phyloP scores from a whole-genome alignment of 1,140 invertebrate genomes.

The Hycleus cichorii region DNA sequence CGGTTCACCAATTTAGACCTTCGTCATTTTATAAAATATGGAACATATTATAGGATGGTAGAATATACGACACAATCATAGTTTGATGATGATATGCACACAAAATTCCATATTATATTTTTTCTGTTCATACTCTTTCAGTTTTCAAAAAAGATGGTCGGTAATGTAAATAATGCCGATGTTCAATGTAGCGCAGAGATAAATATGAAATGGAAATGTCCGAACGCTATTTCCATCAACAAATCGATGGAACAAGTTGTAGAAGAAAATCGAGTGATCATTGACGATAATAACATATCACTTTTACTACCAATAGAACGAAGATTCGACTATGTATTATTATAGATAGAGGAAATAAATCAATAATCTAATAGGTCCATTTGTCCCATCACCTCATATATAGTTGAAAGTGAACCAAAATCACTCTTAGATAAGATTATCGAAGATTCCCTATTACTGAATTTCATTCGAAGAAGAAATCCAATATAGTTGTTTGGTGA shows the following conservation, averaged over 20 bases:
- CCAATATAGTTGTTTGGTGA: too few relatives aligned
- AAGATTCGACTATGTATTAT: too few relatives aligned
- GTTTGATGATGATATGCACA: conserved; percentile 7
- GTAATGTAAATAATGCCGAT: not conserved
- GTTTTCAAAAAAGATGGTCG: too few relatives aligned
- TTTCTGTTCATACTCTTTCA: too few relatives aligned
- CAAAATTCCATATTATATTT: not conserved
- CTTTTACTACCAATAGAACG: too few relatives aligned
- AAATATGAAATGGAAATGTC: conserved; percentile 20
- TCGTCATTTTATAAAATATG: conserved; percentile 2
- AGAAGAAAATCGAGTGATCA: not conserved
- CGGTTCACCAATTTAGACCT: conserved; percentile 6
- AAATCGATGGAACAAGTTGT: conserved; percentile 14
- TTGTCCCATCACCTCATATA: conserved; percentile 29
- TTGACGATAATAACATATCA: too few relatives aligned
- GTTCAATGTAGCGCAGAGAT: conserved; percentile 14
- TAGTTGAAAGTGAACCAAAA: conserved; percentile 12
- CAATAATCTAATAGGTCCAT: conserved; percentile 35
- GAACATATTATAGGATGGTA: not conserved
- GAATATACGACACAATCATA: not conserved
- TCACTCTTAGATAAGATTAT: not conserved
- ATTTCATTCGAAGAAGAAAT: not conserved
- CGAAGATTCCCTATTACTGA: too few relatives aligned
- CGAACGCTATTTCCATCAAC: conserved; percentile 15
- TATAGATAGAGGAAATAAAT: conserved; percentile 17